These are phyloP conservation scores for Caenorhabditis auriculariae DNA, from an alignment of 2,888 invertebrate species.

Conservation along the genomic window DNA sequence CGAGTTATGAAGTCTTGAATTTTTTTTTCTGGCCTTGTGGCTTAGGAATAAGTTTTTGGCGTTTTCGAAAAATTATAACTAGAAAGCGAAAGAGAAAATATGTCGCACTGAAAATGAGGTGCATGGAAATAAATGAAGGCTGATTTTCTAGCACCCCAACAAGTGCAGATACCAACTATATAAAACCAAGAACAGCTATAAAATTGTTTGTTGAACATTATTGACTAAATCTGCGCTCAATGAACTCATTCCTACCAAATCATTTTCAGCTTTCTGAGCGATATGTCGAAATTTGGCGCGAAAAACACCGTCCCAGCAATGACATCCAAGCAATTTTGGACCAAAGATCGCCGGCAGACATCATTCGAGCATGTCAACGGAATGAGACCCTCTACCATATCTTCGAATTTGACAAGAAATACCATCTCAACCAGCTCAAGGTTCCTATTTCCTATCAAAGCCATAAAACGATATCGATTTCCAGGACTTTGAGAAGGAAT, in stretches of 20 bases:
- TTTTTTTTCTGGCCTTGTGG: no score
- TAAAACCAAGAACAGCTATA: not conserved
- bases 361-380: slow-evolving; percentile 52
- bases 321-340: slow-evolving; percentile 30
- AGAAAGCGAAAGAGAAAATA: no score
- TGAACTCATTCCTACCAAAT: no score
- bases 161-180: no score
- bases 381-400: slow-evolving; percentile 59
- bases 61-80: no score
- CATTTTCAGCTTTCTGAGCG: slow-evolving; percentile 56
- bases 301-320: slow-evolving; percentile 13
- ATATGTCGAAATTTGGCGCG: slow-evolving; percentile 44
- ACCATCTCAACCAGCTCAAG: slow-evolving; percentile 46
- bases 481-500: slow-evolving; percentile 39
- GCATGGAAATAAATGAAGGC: no score
- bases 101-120: no score
- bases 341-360: slow-evolving; percentile 44
- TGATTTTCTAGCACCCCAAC: no score
- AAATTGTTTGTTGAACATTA: not conserved
- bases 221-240: not conserved
- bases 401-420: slow-evolving; percentile 56
- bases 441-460: slow-evolving; percentile 7
- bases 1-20: no score
- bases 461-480: not conserved
- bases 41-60: no score